Evolutionary conservation across 2,888 invertebrate genomes (phyloP).

Genomic region (Latheticus oryzae): DNA sequence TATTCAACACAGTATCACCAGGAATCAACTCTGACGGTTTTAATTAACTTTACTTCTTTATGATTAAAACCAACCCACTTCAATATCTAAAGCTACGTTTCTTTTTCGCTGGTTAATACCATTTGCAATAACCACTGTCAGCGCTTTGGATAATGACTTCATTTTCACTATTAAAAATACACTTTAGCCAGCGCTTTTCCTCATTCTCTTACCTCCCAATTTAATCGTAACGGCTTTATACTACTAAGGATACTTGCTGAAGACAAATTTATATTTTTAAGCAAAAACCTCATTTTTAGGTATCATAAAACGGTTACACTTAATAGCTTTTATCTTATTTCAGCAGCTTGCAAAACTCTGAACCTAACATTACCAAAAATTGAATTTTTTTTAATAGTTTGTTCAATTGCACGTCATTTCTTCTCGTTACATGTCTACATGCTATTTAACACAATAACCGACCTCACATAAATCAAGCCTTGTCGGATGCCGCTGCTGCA

Average conservation of each 20-base stretch:
- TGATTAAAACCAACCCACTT: conserved; percentile 26
- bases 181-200: conserved; percentile 36
- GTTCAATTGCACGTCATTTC: too few relatives aligned
- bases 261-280: too few relatives aligned
- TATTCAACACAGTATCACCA: conserved; percentile 34
- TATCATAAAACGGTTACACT: too few relatives aligned
- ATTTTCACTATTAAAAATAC: conserved; percentile 40
- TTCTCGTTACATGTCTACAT: conserved; percentile 1
- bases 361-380: too few relatives aligned
- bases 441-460: conserved; percentile 16
- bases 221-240: conserved; percentile 36
- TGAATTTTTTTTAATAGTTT: too few relatives aligned
- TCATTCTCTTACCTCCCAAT: conserved; percentile 15
- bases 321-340: too few relatives aligned
- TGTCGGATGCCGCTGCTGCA: conserved; percentile 20
- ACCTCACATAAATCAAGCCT: conserved; percentile 24
- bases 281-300: too few relatives aligned
- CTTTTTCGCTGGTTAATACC: conserved; percentile 13
- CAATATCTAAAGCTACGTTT: conserved; percentile 15
- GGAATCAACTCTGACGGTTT: conserved; percentile 30
- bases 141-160: conserved; percentile 37
- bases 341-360: conserved; percentile 30
- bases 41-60: conserved; percentile 35
- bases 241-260: too few relatives aligned
- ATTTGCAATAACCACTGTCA: conserved; percentile 34